Base-by-base conservation (phyloP, 2,888 invertebrate genomes). In the Caradrina clavipalpis region DNA sequence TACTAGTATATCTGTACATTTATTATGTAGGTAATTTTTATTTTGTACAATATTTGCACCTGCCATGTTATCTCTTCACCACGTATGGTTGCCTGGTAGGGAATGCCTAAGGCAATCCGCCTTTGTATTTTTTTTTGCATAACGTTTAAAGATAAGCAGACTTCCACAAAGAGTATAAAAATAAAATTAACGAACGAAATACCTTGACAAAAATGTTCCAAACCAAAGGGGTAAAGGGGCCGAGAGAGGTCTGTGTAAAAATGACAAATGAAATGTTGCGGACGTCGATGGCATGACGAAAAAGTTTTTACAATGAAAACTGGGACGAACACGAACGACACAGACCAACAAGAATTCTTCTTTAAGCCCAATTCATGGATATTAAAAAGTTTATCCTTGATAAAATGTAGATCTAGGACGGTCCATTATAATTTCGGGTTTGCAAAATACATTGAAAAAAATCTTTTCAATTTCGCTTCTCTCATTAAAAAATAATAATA, bases 271-370 rank as follows among this genome's bases (percentile, higher is more conserved):
- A 60, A 76, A 69, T 76, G 50, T 64, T 82, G 59, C 53, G 59
- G 64, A 64, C 72, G 73, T 58, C 63, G 58, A 66, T 51, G 55
- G 58, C 58, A 65, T 59, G 61, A 73, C 69, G 64, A 54, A 62
- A 73, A 78, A 82, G 69, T 79, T 79, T 73, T 42, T 10, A 69
- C 67, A 79, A 68, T 70, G 64, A 63, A 78, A 78, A 73, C 49
- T 62, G 45, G 69, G 39, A 60, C 45, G n/a, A 73, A 55, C 62
- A 55, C 58, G 73, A 39, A 73, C 35, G 62, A 11, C 47, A 26
- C n/a, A 49, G 49, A 67, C 54, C 47, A 53, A 45, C 59, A 55
- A 51, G 13, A 56, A 39, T 42, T 50, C 49, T 56, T 57, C 51
- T 67, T 50, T 47, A 42, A 55, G 45, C 21, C 35, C 39, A 62